These are phyloP conservation scores for Epistrophella euchroma DNA, from an alignment of 2,888 invertebrate species.

Conservation along the genomic window DNA sequence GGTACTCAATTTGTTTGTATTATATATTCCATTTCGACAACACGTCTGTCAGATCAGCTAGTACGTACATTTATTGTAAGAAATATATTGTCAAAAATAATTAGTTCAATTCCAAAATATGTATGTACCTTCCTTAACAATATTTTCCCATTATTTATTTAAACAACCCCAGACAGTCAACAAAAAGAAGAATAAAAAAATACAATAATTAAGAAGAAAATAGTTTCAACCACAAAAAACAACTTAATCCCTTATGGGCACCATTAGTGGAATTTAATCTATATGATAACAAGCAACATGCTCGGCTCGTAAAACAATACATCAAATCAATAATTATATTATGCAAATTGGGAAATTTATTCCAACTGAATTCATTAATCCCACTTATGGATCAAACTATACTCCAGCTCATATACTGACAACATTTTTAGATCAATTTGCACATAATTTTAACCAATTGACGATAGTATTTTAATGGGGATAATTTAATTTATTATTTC, in stretches of 20 bases:
- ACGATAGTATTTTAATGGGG: background rate
- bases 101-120: too few species aligned
- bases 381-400: slow-evolving; percentile 7
- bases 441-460: slow-evolving; percentile 6
- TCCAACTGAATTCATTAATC: slow-evolving; percentile 9
- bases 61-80: too few species aligned
- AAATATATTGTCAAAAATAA: too few species aligned
- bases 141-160: too few species aligned
- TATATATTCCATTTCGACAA: too few species aligned
- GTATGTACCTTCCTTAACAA: too few species aligned
- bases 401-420: background rate
- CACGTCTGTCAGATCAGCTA: too few species aligned
- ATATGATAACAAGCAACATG: background rate
- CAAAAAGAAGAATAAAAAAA: too few species aligned
- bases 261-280: background rate
- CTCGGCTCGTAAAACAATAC: background rate
- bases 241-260: background rate
- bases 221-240: background rate
- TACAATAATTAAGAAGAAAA: too few species aligned
- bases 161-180: too few species aligned
- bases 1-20: too few species aligned
- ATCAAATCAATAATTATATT: slow-evolving; percentile 14
- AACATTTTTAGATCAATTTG: slow-evolving; percentile 14
- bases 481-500: slow-evolving; percentile 57
- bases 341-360: slow-evolving; percentile 20